Evolutionary conservation across 2,113 vertebrate species (phyloP).

Genomic region (Coturnix japonica): DNA sequence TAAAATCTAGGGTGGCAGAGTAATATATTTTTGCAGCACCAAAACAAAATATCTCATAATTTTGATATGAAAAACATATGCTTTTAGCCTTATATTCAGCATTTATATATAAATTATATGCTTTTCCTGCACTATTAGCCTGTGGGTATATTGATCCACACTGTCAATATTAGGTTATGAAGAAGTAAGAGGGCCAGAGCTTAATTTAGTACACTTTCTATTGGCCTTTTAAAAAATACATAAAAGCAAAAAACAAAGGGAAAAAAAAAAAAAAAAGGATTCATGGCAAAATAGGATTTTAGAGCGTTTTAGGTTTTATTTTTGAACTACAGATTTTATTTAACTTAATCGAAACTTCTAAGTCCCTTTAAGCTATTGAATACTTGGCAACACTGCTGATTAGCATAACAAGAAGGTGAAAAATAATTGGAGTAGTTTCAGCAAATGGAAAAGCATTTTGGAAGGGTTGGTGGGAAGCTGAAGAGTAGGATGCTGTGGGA

Average conservation of each 20-base stretch:
- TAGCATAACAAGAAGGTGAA: conserved; percentile 7
- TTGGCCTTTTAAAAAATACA: not conserved
- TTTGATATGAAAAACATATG: not conserved
- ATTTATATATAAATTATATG: not conserved
- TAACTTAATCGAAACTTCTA: not conserved
- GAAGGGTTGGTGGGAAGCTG: not conserved
- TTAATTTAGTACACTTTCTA: not conserved
- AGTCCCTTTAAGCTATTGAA: not conserved
- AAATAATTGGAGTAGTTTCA: not conserved
- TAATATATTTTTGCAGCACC: not conserved
- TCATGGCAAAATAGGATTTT: not conserved
- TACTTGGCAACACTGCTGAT: not conserved
- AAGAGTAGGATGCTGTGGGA: not conserved
- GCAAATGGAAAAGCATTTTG: not conserved
- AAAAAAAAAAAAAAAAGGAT: not conserved
- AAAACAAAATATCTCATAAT: not conserved
- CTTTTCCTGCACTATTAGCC: not conserved
- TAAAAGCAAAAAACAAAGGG: too few relatives aligned
- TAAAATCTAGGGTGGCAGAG: not conserved
- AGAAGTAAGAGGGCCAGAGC: not conserved
- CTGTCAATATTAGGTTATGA: not conserved
- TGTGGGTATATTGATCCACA: not conserved
- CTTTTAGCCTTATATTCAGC: not conserved
- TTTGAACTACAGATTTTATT: conserved; percentile 25
- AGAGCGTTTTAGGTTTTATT: not conserved